A percentile compares a stretch with the other conserved stretches of the same genome.
These are phyloP conservation scores for Chionis minor DNA, from an alignment of 2,113 vertebrate genomes.

Conservation along the genomic window DNA sequence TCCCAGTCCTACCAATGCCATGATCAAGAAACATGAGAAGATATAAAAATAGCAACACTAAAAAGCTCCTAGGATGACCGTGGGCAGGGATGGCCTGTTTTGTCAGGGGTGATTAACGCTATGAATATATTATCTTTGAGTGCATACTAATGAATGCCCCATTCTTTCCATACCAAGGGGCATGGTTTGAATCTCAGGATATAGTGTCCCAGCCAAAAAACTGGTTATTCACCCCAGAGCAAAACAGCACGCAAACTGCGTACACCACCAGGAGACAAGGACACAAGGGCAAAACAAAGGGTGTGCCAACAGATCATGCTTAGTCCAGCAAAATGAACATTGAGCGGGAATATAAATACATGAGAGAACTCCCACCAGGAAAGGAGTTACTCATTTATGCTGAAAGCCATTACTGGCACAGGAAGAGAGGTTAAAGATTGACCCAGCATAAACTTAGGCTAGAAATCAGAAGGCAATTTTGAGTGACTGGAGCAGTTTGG, in stretches of 20 bases:
- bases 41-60: not conserved
- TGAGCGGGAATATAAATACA: not conserved
- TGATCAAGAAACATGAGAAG: not conserved
- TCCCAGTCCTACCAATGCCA: not conserved
- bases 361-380: not conserved
- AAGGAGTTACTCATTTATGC: conserved; percentile 41
- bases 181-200: not conserved
- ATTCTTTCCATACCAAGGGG: conserved; percentile 19
- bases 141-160: not conserved
- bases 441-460: not conserved
- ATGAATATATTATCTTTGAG: conserved; percentile 10
- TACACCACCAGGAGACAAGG: not conserved
- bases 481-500: not conserved
- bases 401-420: not conserved
- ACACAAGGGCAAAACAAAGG: not conserved
- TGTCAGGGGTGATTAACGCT: not conserved
- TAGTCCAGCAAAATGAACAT: not conserved
- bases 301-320: not conserved
- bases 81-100: not conserved
- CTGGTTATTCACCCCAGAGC: not conserved
- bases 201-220: not conserved
- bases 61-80: not conserved
- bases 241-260: not conserved
- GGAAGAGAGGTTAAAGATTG: conserved; percentile 52
- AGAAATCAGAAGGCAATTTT: not conserved